phyloP scores from a whole-genome alignment of 2,797 vertebrate species.

The Pangasius sanitwongsei region DNA sequence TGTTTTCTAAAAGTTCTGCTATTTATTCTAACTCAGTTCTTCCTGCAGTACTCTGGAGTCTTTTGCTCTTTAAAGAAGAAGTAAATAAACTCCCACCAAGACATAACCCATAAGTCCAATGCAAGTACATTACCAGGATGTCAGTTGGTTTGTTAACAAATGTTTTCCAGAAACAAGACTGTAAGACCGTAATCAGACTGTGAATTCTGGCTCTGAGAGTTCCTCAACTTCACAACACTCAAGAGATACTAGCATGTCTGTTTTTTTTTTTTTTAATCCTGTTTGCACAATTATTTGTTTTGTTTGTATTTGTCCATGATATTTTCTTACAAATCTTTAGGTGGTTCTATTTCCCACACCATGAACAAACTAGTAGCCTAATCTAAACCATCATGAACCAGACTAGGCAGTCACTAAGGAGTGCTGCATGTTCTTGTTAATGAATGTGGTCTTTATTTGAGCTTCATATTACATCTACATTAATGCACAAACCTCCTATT shows the following conservation, averaged over 20 bases:
- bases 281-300: not conserved
- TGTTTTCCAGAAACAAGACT: not conserved
- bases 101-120: not conserved
- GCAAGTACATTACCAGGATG: not conserved
- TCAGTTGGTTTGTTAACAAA: constrained; percentile 8
- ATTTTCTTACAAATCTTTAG: not conserved
- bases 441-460: not conserved
- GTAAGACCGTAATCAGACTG: not conserved
- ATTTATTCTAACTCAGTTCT: not conserved
- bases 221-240: not conserved
- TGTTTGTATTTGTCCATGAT: not conserved
- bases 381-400: not conserved
- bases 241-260: not conserved
- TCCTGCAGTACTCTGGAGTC: no score
- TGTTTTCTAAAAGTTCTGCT: not conserved
- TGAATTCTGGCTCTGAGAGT: not conserved
- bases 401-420: not conserved
- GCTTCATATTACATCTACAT: no score
- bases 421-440: not conserved
- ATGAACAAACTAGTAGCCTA: not conserved
- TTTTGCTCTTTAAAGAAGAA: not conserved
- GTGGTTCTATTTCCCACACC: not conserved
- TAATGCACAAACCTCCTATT: not conserved
- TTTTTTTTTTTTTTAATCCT: not conserved
- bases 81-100: not conserved